Conservation (phyloP, 2,888 invertebrate species). For the Metopia argyrocephala region DNA sequence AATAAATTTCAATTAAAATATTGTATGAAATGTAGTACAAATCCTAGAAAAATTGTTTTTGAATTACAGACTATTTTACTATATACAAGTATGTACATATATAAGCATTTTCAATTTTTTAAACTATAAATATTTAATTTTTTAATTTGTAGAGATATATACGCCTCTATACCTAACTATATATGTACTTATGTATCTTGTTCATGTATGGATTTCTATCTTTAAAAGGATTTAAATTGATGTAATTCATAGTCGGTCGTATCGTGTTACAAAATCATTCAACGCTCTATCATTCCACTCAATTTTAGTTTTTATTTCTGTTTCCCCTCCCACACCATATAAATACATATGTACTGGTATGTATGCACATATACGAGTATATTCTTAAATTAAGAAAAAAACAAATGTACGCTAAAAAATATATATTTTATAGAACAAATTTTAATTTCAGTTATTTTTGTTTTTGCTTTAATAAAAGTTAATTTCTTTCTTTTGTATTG, state of each 20-base stretch:
- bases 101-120: too few relatives aligned
- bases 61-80: too few relatives aligned
- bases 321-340: neutral
- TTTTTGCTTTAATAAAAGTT: constrained; percentile 37
- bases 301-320: neutral
- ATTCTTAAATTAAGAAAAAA: neutral
- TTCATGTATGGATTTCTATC: constrained; percentile 15
- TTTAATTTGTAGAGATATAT: too few relatives aligned
- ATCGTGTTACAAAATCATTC: constrained; percentile 30
- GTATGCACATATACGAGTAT: too few relatives aligned
- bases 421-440: constrained; percentile 20
- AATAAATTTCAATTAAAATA: too few relatives aligned
- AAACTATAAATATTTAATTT: too few relatives aligned
- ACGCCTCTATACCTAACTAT: too few relatives aligned
- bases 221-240: constrained; percentile 65
- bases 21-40: too few relatives aligned
- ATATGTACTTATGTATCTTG: constrained; percentile 2
- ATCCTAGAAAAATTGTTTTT: too few relatives aligned
- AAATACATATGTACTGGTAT: neutral
- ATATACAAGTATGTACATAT: too few relatives aligned
- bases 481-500: constrained; percentile 27
- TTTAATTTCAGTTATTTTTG: constrained; percentile 4
- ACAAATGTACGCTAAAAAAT: constrained; percentile 16
- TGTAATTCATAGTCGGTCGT: constrained; percentile 41
- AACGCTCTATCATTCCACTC: neutral